These are phyloP conservation scores for Homarus americanus DNA, from an alignment of 1,140 invertebrate genomes.

Conservation along the genomic window DNA sequence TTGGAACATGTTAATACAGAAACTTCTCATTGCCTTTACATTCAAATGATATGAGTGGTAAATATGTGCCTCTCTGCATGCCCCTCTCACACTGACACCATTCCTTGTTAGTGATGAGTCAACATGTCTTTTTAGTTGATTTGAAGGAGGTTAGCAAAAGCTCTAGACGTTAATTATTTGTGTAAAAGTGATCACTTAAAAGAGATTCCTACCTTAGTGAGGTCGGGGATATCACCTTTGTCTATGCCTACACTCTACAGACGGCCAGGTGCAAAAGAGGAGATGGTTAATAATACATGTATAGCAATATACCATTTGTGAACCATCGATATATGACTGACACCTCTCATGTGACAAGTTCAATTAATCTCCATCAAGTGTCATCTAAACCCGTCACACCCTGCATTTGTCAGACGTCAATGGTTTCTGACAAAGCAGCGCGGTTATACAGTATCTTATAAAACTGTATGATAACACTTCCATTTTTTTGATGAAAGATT, in stretches of 20 bases:
- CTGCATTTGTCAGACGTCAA: too few relatives aligned
- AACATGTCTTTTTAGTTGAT: slow-evolving; percentile 3
- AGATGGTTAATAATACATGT: slow-evolving; percentile 45
- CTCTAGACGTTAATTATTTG: neutral
- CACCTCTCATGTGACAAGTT: too few relatives aligned
- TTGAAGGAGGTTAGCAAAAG: slow-evolving; percentile 23
- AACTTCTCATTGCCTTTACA: too few relatives aligned
- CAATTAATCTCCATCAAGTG: too few relatives aligned
- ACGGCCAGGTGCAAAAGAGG: slow-evolving; percentile 74
- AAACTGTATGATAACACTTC: too few relatives aligned
- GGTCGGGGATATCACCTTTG: slow-evolving; percentile 98
- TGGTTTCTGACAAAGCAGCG: too few relatives aligned
- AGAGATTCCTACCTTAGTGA: slow-evolving; percentile 88
- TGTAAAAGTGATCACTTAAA: slow-evolving; percentile 12
- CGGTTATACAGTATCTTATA: too few relatives aligned
- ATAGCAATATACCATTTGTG: slow-evolving; percentile 5
- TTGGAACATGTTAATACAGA: too few relatives aligned
- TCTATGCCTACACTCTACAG: slow-evolving; percentile 97
- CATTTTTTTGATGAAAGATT: too few relatives aligned
- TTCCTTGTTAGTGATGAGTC: neutral
- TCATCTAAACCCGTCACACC: too few relatives aligned
- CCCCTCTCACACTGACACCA: neutral
- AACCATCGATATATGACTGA: neutral
- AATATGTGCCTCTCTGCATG: slow-evolving; percentile 1
- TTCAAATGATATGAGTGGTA: neutral